Conservation (phyloP, 1,140 invertebrate species). For the Agrypnia vestita region DNA sequence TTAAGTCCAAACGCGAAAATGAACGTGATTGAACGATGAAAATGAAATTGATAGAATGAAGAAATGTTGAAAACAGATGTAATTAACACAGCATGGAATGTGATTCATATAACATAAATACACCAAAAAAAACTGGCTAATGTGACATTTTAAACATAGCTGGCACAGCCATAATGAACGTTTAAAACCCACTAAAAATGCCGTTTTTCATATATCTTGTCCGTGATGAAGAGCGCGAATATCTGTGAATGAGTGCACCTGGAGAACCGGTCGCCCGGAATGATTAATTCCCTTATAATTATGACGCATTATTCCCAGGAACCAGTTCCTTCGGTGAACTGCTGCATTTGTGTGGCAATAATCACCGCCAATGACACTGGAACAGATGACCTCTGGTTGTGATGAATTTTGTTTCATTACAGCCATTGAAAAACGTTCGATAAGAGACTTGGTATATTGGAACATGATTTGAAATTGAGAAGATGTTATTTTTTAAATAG, state of each 20-base stretch:
- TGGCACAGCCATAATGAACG: too few relatives aligned
- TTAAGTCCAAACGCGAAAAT: too few relatives aligned
- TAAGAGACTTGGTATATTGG: too few relatives aligned
- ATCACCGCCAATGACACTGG: conserved; percentile 31
- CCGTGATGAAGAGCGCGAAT: background rate
- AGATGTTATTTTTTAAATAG: too few relatives aligned
- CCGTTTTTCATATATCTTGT: background rate
- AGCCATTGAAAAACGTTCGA: background rate
- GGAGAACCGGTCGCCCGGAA: conserved; percentile 21
- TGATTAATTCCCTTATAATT: conserved; percentile 38
- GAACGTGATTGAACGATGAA: too few relatives aligned
- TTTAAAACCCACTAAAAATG: conserved; percentile 15
- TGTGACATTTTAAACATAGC: too few relatives aligned
- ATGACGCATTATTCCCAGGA: conserved; percentile 36
- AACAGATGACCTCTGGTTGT: conserved; percentile 28
- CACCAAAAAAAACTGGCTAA: too few relatives aligned
- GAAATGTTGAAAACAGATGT: too few relatives aligned
- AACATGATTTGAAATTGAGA: too few relatives aligned
- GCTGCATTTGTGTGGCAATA: conserved; percentile 23
- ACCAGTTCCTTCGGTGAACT: conserved; percentile 37
- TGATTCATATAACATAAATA: too few relatives aligned
- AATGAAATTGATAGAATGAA: too few relatives aligned
- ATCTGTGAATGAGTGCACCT: conserved; percentile 26
- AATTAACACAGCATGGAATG: too few relatives aligned
- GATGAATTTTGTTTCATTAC: conserved; percentile 1